These are phyloP conservation scores for Eupsilia transversa DNA, from an alignment of 2,888 invertebrate species.

Conservation along the genomic window DNA sequence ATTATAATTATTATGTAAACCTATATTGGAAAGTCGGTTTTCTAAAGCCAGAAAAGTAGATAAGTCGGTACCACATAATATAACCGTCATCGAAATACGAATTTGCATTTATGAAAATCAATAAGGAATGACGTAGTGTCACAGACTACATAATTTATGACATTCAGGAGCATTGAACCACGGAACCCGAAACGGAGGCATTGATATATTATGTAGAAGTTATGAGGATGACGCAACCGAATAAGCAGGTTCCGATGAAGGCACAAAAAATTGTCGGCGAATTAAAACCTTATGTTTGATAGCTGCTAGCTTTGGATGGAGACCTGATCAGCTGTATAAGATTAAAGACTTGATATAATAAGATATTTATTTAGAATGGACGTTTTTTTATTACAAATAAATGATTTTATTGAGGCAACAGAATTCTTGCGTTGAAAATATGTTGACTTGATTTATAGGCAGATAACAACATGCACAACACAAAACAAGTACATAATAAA, in stretches of 20 bases:
- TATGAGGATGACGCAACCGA: conserved; percentile 64
- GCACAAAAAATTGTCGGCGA: conserved; percentile 39
- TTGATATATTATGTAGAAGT: conserved; percentile 30
- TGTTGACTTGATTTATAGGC: conserved; percentile 6
- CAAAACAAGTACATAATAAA: conserved; percentile 12
- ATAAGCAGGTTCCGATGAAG: conserved; percentile 42
- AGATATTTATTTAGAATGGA: conserved; percentile 27
- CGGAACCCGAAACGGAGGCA: conserved; percentile 42
- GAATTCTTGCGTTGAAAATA: neutral
- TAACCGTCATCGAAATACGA: neutral
- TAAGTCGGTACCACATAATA: neutral
- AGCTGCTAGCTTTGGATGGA: conserved; percentile 5
- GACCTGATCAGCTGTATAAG: conserved; percentile 36
- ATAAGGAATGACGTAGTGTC: neutral
- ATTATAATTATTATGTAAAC: neutral
- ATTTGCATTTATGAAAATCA: conserved; percentile 12
- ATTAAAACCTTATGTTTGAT: conserved; percentile 43
- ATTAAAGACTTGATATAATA: conserved; percentile 17
- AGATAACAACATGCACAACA: neutral
- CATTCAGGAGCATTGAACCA: conserved; percentile 42
- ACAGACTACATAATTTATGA: neutral
- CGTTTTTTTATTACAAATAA: conserved; percentile 12
- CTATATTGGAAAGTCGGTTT: neutral
- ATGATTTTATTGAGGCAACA: neutral
- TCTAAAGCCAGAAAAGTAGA: neutral